These are phyloP conservation scores for Mesorhabditis spiculigera DNA, from an alignment of 2,888 invertebrate genomes.

Conservation along the genomic window DNA sequence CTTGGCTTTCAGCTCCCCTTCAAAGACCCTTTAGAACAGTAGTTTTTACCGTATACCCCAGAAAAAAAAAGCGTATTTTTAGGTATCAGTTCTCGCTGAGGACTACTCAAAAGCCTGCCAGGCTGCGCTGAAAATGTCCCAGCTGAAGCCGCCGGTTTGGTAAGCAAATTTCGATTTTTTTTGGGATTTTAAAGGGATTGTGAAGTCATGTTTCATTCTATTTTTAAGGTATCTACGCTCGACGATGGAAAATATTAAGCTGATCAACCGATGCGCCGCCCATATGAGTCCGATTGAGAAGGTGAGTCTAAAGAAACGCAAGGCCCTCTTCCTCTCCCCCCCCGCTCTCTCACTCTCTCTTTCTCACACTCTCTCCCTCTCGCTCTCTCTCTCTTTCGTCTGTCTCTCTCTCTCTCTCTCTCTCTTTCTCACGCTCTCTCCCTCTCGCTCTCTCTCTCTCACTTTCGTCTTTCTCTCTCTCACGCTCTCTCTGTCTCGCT, in stretches of 20 bases:
- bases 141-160: constrained; percentile 59
- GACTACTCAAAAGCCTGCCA: constrained; percentile 82
- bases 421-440: too few species aligned
- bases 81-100: constrained; percentile 80
- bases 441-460: neutral
- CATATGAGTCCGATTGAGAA: constrained; percentile 43
- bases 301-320: constrained; percentile 4
- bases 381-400: too few species aligned
- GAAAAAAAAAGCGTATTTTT: too few species aligned
- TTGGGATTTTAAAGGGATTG: neutral
- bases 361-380: too few species aligned
- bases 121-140: constrained; percentile 74
- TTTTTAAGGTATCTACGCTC: constrained; percentile 82
- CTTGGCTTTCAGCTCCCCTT: too few species aligned
- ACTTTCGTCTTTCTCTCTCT: neutral
- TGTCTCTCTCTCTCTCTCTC: too few species aligned
- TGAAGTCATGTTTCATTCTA: too few species aligned
- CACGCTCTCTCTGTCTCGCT: too few species aligned
- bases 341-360: neutral
- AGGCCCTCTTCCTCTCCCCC: neutral
- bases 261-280: constrained; percentile 75
- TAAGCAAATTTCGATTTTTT: constrained; percentile 1
- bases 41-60: too few species aligned
- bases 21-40: too few species aligned
- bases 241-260: constrained; percentile 86